Conservation (phyloP, 30 jellyfish, hydroid and myxozoan genomes). For the Rhopilema esculentum region DNA sequence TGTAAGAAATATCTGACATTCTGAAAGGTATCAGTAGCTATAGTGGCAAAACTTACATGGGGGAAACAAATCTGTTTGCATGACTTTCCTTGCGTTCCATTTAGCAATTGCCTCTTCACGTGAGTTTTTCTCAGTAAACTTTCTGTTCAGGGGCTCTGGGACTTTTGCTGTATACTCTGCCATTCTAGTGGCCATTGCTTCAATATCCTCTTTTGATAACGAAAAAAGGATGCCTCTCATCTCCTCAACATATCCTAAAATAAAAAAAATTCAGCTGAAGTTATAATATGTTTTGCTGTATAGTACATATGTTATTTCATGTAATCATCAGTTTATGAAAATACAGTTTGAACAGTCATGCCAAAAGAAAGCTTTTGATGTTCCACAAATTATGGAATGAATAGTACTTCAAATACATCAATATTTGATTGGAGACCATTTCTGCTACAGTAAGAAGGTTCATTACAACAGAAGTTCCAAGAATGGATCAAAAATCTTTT, state of each 20-base stretch:
- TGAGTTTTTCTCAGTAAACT: slow-evolving; percentile 20
- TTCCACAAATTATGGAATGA: not conserved
- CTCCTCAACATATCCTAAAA: slow-evolving; percentile 15
- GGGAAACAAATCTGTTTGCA: slow-evolving; percentile 21
- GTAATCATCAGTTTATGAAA: slow-evolving; percentile 25
- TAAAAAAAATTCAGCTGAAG: slow-evolving; percentile 26
- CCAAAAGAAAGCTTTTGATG: slow-evolving; percentile 8
- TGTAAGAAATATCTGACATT: not conserved
- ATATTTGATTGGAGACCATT: slow-evolving; percentile 20
- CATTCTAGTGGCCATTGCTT: slow-evolving; percentile 22
- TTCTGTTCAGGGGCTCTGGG: slow-evolving; percentile 24
- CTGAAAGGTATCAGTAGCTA: not conserved
- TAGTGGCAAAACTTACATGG: not conserved
- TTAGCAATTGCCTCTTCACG: slow-evolving; percentile 17
- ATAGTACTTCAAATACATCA: slow-evolving; percentile 19
- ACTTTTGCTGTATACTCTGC: slow-evolving; percentile 20
- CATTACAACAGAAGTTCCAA: slow-evolving; percentile 3
- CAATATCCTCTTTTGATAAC: slow-evolving; percentile 17
- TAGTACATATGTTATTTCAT: slow-evolving; percentile 32
- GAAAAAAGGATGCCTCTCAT: slow-evolving; percentile 13
- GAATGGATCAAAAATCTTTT: not conserved
- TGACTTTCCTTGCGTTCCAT: slow-evolving; percentile 22
- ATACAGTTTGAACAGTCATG: slow-evolving; percentile 19
- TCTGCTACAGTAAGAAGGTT: slow-evolving; percentile 17
- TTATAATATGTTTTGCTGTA: slow-evolving; percentile 30